Base-by-base conservation (phyloP, 1,140 invertebrate species). In the Zaprionus capensis region DNA sequence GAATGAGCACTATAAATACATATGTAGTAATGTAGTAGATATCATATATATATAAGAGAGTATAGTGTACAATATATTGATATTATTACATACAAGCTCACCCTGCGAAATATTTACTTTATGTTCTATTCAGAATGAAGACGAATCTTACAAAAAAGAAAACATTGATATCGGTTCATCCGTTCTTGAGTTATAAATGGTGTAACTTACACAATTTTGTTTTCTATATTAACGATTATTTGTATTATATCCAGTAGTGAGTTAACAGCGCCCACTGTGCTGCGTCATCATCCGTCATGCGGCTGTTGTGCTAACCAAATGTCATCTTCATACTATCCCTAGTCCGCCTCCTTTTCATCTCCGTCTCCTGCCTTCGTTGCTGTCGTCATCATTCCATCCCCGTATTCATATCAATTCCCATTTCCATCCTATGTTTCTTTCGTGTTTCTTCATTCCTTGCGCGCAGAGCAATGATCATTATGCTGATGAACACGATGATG, bases 351-450 rank as follows among this genome's bases (percentile, higher is more conserved):
- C 69, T 64, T 57, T 56, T 65, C 61, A 59, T 62, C 26, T 59
- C 17, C 58, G 38, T 70, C 57, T 53, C 28, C 67, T 68, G 9
- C 31, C 31, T 34, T 34, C 9, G 31, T 11, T 34, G 31, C 31
- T 11, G 9, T 41, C 46, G 36, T 59, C 79, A 72, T 70, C 36
- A 46, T 34, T 62, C 62, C 72, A 65, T 68, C 59, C 59, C 49
- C 62, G 17, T 64, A 49, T 31, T 64, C 77, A 68, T 64, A 49
- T 49, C 62, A 58, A 36, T 72, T 74, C 65, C 81, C 64, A 71
- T 76, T 34, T 34, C 31, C 46, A 22, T 57, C 38, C 51, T 41
- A 55, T 65, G 51, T 44, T 62, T 56, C 53, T 59, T 59, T 75
- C 68, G 66, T 61, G 26, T 64, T 63, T 59, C 53, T 44, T 65